Conservation (phyloP, 2,888 invertebrate species). For the Brachylomia viminalis region DNA sequence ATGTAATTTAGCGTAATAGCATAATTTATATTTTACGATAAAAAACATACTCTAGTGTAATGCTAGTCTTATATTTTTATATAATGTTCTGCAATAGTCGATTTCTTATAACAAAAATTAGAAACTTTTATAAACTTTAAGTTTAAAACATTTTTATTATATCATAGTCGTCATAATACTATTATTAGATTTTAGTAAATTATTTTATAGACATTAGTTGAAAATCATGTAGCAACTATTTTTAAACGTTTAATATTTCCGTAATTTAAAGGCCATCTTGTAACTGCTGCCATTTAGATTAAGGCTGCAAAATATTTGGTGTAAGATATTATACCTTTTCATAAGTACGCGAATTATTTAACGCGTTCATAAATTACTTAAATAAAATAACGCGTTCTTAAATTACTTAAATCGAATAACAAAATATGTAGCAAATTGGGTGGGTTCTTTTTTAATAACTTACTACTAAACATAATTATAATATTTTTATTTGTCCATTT, state of each 20-base stretch:
- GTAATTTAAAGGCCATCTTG: slow-evolving; percentile 55
- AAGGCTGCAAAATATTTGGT: slow-evolving; percentile 30
- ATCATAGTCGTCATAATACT: slow-evolving; percentile 57
- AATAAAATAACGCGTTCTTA: not conserved
- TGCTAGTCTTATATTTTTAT: slow-evolving; percentile 65
- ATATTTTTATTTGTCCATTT: slow-evolving; percentile 77
- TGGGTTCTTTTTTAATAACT: slow-evolving; percentile 30
- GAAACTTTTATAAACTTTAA: slow-evolving; percentile 36
- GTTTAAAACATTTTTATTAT: slow-evolving; percentile 28
- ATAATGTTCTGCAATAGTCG: slow-evolving; percentile 50
- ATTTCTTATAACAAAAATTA: slow-evolving; percentile 21
- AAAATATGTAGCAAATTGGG: slow-evolving; percentile 3
- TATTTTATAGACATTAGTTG: slow-evolving; percentile 50
- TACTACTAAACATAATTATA: not conserved
- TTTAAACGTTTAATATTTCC: slow-evolving; percentile 39
- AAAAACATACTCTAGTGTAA: slow-evolving; percentile 57
- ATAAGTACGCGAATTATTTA: not conserved
- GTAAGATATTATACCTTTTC: slow-evolving; percentile 20
- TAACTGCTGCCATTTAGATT: slow-evolving; percentile 64
- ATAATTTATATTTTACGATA: slow-evolving; percentile 55
- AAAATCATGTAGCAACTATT: slow-evolving; percentile 44
- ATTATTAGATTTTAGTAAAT: slow-evolving; percentile 57
- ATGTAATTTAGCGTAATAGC: slow-evolving; percentile 47
- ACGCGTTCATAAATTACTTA: too few relatives aligned
- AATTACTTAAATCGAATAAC: slow-evolving; percentile 8